phyloP scores from a whole-genome alignment of 2,888 invertebrate genomes.

The Lochmaea capreae region DNA sequence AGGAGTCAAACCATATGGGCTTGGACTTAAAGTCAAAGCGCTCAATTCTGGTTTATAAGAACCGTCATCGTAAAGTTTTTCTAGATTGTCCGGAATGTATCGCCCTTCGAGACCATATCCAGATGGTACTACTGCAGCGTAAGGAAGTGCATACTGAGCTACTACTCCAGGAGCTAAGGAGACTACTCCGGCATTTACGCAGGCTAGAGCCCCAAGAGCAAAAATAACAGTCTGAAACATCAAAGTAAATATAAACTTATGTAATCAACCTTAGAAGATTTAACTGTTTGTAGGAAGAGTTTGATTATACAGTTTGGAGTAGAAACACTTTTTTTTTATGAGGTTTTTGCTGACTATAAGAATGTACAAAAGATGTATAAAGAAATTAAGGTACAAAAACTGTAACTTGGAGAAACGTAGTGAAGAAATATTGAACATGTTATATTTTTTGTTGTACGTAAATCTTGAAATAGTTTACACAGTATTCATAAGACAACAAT shows the following conservation, averaged over 20 bases:
- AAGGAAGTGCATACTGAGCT: slow-evolving; percentile 32
- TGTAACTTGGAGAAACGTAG: neutral
- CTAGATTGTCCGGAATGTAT: slow-evolving; percentile 54
- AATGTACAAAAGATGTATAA: no score
- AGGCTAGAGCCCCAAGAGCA: slow-evolving; percentile 48
- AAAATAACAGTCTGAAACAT: slow-evolving; percentile 43
- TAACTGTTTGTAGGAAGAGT: no score
- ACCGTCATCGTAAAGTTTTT: slow-evolving; percentile 57
- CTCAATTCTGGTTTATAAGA: slow-evolving; percentile 54
- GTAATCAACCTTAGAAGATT: no score
- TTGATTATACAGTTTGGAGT: no score
- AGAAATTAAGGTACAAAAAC: neutral
- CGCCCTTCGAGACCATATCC: slow-evolving; percentile 54
- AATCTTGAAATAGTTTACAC: no score
- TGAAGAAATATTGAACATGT: no score
- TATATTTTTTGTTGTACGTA: no score
- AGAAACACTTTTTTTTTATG: no score
- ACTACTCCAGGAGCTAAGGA: slow-evolving; percentile 36
- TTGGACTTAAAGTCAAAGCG: slow-evolving; percentile 47
- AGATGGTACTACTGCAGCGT: slow-evolving; percentile 44
- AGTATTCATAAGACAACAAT: neutral
- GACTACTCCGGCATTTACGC: slow-evolving; percentile 49
- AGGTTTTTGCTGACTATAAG: no score
- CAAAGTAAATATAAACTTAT: neutral
- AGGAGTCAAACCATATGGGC: slow-evolving; percentile 50